phyloP scores from a whole-genome alignment of 53 echinoderm and acorn worm species.

The Paracentrotus lividus region DNA sequence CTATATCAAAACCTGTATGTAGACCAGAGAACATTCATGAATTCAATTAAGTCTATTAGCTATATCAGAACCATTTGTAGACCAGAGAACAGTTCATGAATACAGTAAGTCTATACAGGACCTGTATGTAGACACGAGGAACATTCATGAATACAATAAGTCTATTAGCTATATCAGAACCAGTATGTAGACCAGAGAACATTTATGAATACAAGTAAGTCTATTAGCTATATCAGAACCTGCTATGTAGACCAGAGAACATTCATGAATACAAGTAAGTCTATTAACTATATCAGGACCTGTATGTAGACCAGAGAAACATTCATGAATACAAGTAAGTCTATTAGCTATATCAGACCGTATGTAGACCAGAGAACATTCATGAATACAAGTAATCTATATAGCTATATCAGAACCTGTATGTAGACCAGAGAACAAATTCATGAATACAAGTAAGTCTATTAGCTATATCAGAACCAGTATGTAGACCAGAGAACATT shows the following conservation, averaged over 20 bases:
- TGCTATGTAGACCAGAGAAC: slow-evolving; percentile 92
- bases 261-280: slow-evolving; percentile 94
- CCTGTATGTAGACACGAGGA: too few species aligned
- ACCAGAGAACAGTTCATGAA: too few species aligned
- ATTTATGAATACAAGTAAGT: slow-evolving; percentile 94
- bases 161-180: slow-evolving; percentile 83
- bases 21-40: slow-evolving; percentile 97
- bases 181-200: slow-evolving; percentile 89
- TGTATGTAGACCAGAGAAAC: slow-evolving; percentile 91
- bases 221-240: slow-evolving; percentile 79
- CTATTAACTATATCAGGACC: slow-evolving; percentile 88
- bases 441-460: slow-evolving; percentile 91
- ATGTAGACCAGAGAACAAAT: slow-evolving; percentile 93
- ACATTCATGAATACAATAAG: slow-evolving; percentile 92
- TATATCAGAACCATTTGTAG: slow-evolving; percentile 84
- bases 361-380: slow-evolving; percentile 93
- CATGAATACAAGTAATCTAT: slow-evolving; percentile 98
- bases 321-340: slow-evolving; percentile 95
- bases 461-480: slow-evolving; percentile 90
- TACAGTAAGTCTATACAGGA: too few species aligned
- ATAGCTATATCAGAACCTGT: slow-evolving; percentile 95
- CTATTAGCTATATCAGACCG: slow-evolving; percentile 79
- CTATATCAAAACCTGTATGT: too few species aligned
- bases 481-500: slow-evolving; percentile 93
- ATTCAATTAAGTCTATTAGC: slow-evolving; percentile 77